Conservation (phyloP, 2,113 vertebrate genomes). For the Corydoras sp. region DNA sequence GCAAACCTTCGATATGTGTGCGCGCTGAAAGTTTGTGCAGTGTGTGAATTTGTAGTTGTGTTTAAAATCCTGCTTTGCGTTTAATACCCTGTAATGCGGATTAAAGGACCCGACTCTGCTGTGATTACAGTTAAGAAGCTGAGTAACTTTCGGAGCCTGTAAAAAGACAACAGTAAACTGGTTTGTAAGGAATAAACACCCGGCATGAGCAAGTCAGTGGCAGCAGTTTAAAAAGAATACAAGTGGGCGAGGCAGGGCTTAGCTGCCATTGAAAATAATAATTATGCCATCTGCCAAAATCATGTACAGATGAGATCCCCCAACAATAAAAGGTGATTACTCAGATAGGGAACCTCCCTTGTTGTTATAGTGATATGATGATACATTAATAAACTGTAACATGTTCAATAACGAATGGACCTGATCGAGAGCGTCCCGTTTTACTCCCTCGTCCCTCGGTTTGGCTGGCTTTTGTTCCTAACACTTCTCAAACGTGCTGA, state of each 20-base stretch:
- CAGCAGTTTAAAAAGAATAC: slow-evolving; percentile 23
- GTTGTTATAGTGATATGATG: slow-evolving; percentile 27
- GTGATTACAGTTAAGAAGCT: not conserved
- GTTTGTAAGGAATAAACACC: not conserved
- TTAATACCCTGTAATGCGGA: not conserved
- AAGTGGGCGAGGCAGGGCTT: slow-evolving; percentile 48
- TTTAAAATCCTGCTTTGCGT: not conserved
- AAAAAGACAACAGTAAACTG: slow-evolving; percentile 24
- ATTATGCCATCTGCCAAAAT: slow-evolving; percentile 50
- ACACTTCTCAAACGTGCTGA: not conserved
- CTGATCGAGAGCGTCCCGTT: not conserved
- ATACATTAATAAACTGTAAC: slow-evolving; percentile 13
- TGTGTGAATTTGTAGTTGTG: not conserved
- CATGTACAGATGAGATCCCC: slow-evolving; percentile 42
- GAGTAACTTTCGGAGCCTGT: not conserved
- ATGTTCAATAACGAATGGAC: slow-evolving; percentile 11
- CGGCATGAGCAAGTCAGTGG: slow-evolving; percentile 2
- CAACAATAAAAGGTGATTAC: slow-evolving; percentile 37
- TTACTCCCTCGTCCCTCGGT: slow-evolving; percentile 4
- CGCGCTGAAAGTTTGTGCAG: not conserved
- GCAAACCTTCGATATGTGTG: slow-evolving; percentile 17
- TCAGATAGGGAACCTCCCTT: slow-evolving; percentile 47
- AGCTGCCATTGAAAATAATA: slow-evolving; percentile 48
- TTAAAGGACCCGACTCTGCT: not conserved
- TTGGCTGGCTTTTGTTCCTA: not conserved